Evolutionary conservation across 2,113 vertebrate genomes (phyloP).

Genomic region (Hipposideros armiger): DNA sequence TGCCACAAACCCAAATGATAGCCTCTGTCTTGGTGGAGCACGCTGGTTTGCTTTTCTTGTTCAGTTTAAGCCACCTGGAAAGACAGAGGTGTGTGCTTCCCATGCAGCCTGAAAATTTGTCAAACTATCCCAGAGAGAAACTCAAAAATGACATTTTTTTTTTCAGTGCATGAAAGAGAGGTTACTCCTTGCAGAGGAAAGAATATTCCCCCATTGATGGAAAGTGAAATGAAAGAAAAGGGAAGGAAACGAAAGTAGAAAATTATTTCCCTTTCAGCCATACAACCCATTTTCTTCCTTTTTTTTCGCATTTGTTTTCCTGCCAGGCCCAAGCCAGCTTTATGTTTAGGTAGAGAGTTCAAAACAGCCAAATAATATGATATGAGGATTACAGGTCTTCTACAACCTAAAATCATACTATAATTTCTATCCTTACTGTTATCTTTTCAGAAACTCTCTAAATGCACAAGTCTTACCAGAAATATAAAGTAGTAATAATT

Average conservation of each 20-base stretch:
- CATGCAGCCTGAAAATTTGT: constrained; percentile 21
- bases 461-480: background rate
- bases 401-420: background rate
- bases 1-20: background rate
- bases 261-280: constrained; percentile 27
- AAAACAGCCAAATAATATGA: background rate
- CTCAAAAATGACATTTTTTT: constrained; percentile 30
- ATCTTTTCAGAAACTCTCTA: background rate
- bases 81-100: background rate
- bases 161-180: background rate
- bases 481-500: background rate
- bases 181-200: background rate
- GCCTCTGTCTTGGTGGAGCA: background rate
- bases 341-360: background rate
- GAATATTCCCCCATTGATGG: constrained; percentile 26
- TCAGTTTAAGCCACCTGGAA: background rate
- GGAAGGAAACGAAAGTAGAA: background rate
- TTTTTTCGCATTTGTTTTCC: background rate
- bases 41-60: background rate
- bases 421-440: background rate
- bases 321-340: constrained; percentile 14
- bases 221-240: background rate
- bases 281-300: constrained; percentile 23
- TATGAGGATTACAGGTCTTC: background rate
- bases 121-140: constrained; percentile 28